Conservation (phyloP, 92 coral and sea anemone species). For the Paragorgia papillata region DNA sequence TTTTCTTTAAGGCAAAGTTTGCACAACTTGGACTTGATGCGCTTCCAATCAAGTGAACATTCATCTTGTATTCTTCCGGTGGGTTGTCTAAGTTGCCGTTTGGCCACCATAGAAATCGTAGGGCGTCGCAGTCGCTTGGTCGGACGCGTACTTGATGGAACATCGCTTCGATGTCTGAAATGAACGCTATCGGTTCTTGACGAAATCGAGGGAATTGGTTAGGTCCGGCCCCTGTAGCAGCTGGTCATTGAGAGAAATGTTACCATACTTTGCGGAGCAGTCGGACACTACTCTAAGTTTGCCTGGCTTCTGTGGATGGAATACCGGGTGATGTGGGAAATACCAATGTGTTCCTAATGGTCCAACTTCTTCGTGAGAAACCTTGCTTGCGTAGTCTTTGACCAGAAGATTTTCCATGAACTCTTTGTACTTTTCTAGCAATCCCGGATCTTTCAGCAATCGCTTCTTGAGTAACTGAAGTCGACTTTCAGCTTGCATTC, state of each 20-base stretch:
- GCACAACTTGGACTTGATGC: conserved; percentile 56
- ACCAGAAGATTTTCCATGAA: too few relatives aligned
- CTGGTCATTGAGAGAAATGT: conserved; percentile 63
- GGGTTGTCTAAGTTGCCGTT: conserved; percentile 12
- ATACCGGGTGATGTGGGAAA: too few relatives aligned
- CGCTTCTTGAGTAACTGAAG: too few relatives aligned
- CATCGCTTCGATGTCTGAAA: conserved; percentile 55
- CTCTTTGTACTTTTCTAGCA: too few relatives aligned
- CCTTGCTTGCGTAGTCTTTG: too few relatives aligned
- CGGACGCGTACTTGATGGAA: too few relatives aligned
- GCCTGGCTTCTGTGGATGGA: conserved; percentile 52
- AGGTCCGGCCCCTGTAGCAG: too few relatives aligned
- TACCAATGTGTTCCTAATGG: too few relatives aligned
- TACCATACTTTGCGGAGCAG: conserved; percentile 61
- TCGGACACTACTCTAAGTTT: conserved; percentile 64
- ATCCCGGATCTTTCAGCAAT: too few relatives aligned
- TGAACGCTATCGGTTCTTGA: conserved; percentile 53
- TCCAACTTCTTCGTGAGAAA: background rate
- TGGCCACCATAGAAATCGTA: too few relatives aligned
- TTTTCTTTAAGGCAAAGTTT: conserved; percentile 45
- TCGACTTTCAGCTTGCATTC: too few relatives aligned
- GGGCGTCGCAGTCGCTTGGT: too few relatives aligned
- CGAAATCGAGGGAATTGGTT: conserved; percentile 60
- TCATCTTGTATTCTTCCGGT: conserved; percentile 56
- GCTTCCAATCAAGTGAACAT: conserved; percentile 49